phyloP scores from a whole-genome alignment of 2,113 vertebrate species.

The Peromyscus leucopus region DNA sequence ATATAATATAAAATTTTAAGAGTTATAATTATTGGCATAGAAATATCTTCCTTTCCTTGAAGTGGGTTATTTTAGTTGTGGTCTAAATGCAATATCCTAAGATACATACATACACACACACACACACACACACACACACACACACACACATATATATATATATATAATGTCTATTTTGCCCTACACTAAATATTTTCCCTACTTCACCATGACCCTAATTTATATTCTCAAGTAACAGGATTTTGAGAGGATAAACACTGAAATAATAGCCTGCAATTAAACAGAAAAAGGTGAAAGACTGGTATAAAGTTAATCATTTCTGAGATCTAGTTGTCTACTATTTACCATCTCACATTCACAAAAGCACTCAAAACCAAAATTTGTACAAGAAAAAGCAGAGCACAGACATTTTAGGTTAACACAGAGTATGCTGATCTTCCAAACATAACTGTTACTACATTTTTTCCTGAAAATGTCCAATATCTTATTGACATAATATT shows the following conservation, averaged over 20 bases:
- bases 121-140: too few species aligned
- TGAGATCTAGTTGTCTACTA: not conserved
- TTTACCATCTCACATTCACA: slow-evolving; percentile 53
- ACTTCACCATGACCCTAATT: not conserved
- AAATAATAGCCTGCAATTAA: not conserved
- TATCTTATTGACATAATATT: slow-evolving; percentile 23
- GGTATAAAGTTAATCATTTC: slow-evolving; percentile 40
- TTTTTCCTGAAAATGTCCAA: slow-evolving; percentile 51
- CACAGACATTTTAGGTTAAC: not conserved
- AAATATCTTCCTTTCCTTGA: not conserved
- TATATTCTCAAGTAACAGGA: not conserved
- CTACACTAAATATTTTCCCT: slow-evolving; percentile 31
- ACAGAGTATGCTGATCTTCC: slow-evolving; percentile 9
- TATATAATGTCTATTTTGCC: not conserved
- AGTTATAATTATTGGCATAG: not conserved
- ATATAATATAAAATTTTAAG: not conserved
- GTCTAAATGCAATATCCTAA: not conserved
- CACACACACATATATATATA: too few species aligned
- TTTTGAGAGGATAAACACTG: not conserved
- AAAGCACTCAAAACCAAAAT: slow-evolving; percentile 36
- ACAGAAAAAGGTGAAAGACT: not conserved
- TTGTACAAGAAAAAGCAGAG: slow-evolving; percentile 7
- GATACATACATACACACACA: too few species aligned
- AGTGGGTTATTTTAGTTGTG: not conserved
- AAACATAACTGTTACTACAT: not conserved